Base-by-base conservation (phyloP, 2,888 invertebrate species). In the Lithosia quadra region DNA sequence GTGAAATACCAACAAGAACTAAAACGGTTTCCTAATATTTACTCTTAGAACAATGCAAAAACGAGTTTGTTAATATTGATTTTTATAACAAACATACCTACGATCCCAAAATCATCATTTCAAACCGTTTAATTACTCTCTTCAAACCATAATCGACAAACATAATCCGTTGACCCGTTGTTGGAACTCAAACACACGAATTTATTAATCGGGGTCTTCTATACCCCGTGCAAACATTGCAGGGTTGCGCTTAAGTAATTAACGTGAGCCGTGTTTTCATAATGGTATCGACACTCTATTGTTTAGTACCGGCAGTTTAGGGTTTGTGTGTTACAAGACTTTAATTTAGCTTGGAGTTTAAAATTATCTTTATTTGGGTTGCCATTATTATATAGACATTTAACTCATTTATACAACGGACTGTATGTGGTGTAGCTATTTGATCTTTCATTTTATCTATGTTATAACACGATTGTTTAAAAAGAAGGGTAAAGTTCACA, bases 201-300 rank as follows among this genome's bases (percentile, higher is more conserved):
- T 90, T 90, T 91, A 91, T 91, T 89, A 90, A 90, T 89, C 88
- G 86, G 79, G 88, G 86, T 83, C 87, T 85, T 84, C 78, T 81
- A 78, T 88, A 77, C 86, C 87, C 86, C 80, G 77, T 77, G 85
- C 90, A 91, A 91, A 91, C 89, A 90, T 78, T 76, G 71, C 80
- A 80, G 84, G 88, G 87, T 86, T 85, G 77, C 80, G 89, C 86
- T 88, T 90, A 90, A 91, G 91, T 90, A 91, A 91, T 91, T 90
- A 91, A 88, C 90, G 88, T 85, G 86, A 85, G 81, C 84, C 85
- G 89, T 90, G 90, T 90, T 90, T 90, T 90, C 90, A 90, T 90
- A 91, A 90, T 80, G 81, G 82, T 75, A 75, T 83, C 82, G 84
- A 77, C 82, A 85, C 84, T 85, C 78, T 81, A 83, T 81, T 89